These are phyloP conservation scores for Oreocharis arfaki DNA, from an alignment of 2,113 vertebrate species.

Conservation along the genomic window DNA sequence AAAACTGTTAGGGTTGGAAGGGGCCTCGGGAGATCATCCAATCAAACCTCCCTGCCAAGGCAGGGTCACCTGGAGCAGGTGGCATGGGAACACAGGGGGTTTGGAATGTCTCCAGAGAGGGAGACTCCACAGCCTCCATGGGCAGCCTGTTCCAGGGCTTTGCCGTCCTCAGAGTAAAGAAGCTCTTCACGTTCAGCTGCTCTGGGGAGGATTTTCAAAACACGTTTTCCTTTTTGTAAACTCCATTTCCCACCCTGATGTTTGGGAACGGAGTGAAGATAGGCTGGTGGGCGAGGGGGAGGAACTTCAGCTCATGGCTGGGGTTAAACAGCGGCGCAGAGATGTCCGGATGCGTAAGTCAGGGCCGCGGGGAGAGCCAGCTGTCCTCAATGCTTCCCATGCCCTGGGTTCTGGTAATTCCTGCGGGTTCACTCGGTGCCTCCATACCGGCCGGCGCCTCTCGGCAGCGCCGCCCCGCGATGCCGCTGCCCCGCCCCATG, in stretches of 20 bases:
- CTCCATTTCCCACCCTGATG: neutral
- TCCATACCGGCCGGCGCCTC: neutral
- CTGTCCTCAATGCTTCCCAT: accelerated
- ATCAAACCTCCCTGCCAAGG: neutral
- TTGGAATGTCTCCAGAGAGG: neutral
- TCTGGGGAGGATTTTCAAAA: neutral
- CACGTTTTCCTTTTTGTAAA: accelerated
- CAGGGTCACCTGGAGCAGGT: neutral
- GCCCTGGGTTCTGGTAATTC: accelerated
- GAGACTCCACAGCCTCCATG: neutral
- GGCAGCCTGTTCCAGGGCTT: neutral
- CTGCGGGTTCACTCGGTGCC: neutral
- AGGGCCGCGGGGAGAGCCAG: no score
- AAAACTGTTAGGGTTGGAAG: neutral
- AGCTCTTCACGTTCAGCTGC: neutral
- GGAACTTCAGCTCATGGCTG: no score
- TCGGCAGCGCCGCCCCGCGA: neutral
- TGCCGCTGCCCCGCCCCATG: neutral
- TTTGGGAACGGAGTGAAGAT: accelerated
- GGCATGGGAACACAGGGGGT: neutral
- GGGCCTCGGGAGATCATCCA: neutral
- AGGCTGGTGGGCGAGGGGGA: no score
- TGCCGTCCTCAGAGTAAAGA: neutral
- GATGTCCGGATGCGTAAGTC: accelerated
- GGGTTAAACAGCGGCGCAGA: neutral